A percentile compares a stretch with the other conserved stretches of the same genome.
phyloP scores from a whole-genome alignment of 2,797 vertebrate genomes.

The Pantherophis vulpinus region DNA sequence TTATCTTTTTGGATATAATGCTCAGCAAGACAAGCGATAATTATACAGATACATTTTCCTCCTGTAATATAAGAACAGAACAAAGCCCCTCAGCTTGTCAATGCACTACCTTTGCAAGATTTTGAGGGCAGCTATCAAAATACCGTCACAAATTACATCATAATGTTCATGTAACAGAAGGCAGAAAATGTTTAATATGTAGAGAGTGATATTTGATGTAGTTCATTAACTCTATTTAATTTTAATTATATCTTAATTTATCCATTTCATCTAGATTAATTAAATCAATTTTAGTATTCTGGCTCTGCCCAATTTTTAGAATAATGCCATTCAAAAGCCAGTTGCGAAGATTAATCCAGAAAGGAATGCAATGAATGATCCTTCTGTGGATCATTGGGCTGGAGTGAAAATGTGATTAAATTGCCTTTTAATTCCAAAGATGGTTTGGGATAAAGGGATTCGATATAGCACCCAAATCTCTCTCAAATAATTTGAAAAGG shows the following conservation, averaged over 20 bases:
- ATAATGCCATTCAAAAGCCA: neutral
- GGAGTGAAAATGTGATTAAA: neutral
- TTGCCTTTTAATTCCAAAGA: neutral
- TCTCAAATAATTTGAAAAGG: neutral
- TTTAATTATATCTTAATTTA: neutral
- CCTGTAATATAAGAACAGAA: neutral
- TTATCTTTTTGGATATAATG: neutral
- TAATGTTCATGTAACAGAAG: neutral
- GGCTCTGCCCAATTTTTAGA: neutral
- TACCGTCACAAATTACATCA: neutral
- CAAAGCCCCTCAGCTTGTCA: neutral
- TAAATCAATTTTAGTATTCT: neutral
- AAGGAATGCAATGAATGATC: neutral
- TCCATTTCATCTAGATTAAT: neutral
- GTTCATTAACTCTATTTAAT: neutral
- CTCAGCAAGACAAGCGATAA: neutral
- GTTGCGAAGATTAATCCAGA: neutral
- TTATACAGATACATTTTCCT: neutral
- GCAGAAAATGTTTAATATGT: neutral
- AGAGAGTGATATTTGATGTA: neutral
- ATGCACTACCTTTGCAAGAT: neutral
- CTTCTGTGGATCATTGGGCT: neutral
- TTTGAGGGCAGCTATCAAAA: neutral
- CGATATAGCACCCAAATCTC: neutral
- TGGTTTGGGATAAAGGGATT: neutral